Percentiles rank a stretch among this genome's conserved stretches.
phyloP scores from a whole-genome alignment of 1,140 invertebrate genomes.

The Maconellicoccus hirsutus region DNA sequence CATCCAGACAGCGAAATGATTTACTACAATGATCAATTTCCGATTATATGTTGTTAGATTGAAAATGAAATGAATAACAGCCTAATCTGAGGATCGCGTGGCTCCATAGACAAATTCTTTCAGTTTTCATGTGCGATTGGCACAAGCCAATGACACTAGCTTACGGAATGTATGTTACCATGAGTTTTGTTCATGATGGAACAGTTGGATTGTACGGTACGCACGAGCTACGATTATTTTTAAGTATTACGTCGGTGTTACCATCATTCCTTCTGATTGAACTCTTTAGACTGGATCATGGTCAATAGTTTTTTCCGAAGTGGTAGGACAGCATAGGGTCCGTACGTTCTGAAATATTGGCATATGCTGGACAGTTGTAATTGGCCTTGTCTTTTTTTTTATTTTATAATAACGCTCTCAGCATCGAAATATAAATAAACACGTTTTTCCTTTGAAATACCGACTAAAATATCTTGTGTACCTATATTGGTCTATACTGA shows the following conservation, averaged over 20 bases:
- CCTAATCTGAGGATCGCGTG: slow-evolving; percentile 1
- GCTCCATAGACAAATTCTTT: neutral
- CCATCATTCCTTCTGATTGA: neutral
- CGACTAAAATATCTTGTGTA: neutral
- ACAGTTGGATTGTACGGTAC: slow-evolving; percentile 1
- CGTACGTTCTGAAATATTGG: neutral
- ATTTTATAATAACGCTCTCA: neutral
- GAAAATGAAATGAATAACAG: neutral
- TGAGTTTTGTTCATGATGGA: neutral
- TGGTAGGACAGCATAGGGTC: neutral
- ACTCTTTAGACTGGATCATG: neutral
- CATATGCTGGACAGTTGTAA: neutral
- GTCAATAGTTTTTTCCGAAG: neutral
- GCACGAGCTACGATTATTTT: neutral
- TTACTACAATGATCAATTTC: neutral
- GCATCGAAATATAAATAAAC: neutral
- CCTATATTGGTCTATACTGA: no score
- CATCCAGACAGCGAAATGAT: neutral
- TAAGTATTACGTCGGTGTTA: neutral
- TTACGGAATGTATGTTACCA: neutral
- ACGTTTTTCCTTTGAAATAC: neutral
- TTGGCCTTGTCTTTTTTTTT: neutral
- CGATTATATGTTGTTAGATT: neutral
- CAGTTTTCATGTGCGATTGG: neutral
- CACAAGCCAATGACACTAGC: neutral